phyloP scores from a whole-genome alignment of 1,140 invertebrate genomes.

The Meloidogyne exigua region DNA sequence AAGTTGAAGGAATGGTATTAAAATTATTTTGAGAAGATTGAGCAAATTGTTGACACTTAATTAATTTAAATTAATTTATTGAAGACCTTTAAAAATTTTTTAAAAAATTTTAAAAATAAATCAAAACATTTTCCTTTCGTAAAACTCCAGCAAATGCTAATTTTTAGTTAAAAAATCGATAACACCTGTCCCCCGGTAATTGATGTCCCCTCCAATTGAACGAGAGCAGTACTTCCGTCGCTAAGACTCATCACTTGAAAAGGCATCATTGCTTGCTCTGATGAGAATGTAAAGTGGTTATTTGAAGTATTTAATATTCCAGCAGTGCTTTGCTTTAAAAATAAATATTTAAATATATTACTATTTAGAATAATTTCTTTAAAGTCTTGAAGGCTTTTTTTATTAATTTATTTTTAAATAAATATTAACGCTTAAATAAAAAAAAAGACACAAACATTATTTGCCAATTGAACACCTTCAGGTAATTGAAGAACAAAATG shows the following conservation, averaged over 20 bases:
- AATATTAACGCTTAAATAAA: too few relatives aligned
- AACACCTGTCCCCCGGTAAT: conserved; percentile 9
- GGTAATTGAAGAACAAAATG: conserved; percentile 22
- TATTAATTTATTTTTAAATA: too few relatives aligned
- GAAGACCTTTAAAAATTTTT: conserved; percentile 7
- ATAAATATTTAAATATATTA: not conserved
- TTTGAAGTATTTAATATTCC: conserved; percentile 11
- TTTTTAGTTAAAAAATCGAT: conserved; percentile 5
- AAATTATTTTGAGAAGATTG: conserved; percentile 3
- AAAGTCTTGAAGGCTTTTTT: too few relatives aligned
- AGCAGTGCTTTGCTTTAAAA: not conserved
- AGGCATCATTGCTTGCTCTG: conserved; percentile 10
- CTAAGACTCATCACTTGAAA: conserved; percentile 35
- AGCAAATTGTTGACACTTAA: not conserved
- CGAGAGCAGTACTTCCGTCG: conserved; percentile 28
- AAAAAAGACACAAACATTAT: conserved; percentile 11
- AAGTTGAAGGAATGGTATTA: not conserved
- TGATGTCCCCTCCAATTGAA: conserved; percentile 9
- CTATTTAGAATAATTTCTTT: too few relatives aligned
- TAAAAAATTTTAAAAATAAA: not conserved
- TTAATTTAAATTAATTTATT: conserved; percentile 3
- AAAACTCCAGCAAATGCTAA: not conserved
- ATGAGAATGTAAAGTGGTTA: not conserved
- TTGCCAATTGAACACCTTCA: not conserved
- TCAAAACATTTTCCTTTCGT: not conserved